Base-by-base conservation (phyloP, 2,797 vertebrate genomes). In the Tokudaia tokunoshimensis region DNA sequence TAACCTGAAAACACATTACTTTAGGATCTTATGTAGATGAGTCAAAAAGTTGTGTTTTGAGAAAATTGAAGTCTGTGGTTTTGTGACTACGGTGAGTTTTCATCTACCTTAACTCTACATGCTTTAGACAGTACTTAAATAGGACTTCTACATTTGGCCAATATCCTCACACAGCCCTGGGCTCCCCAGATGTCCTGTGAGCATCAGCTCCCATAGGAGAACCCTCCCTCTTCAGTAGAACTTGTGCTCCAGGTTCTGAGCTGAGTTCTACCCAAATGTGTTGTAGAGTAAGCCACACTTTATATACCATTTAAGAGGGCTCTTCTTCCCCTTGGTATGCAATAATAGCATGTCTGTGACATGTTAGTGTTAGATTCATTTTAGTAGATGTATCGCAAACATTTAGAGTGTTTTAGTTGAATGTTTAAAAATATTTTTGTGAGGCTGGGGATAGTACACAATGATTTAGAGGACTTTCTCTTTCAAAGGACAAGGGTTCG, bases 351-450 rank as follows among this genome's bases (percentile, higher is more conserved):
- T 74, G 13, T 31, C 13, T 65, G 44, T 70, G 0, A 6, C 15
- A 20, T 20, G 0, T 12, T 81, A 37, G n/a, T 29, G 0, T 12
- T 81, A 37, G n/a, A n/a, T 80, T 22, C 59, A 65, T 84, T 89
- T 47, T 63, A 47, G 74, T 47, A 70, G 81, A 24, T 24, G 29
- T 1, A 3, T 31, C 34, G 19, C 12, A 82, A 26, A 17, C 6
- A n/a, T 2, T 67, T 79, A 79, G 22, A 26, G n/a, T 76, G 70
- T n/a, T 85, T 93, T 57, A 17, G n/a, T 22, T 78, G 76, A 85
- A 67, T 67, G 61, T 72, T 92, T 75, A 92, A 47, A 88, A 70
- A 47, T 94, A 9, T 85, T 29, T 94, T 59, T 81, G 76, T 5
- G 44, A 85, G 44, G 11, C 11, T 85, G 63, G 63, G n/a, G 44